Base-by-base conservation (phyloP, 2,888 invertebrate species). In the Amiota minor region DNA sequence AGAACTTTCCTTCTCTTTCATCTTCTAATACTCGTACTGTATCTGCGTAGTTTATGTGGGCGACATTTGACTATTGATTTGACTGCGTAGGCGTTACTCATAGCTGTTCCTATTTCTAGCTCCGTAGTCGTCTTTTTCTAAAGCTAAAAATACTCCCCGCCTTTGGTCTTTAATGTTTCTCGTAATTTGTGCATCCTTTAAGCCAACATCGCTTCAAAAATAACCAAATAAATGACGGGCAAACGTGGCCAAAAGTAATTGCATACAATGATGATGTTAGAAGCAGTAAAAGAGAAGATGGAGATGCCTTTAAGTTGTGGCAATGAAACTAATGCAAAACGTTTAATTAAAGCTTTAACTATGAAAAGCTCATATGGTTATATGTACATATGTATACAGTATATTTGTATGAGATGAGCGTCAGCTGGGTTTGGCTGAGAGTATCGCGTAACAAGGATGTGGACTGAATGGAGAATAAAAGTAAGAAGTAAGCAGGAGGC, bases 311-410 rank as follows among this genome's bases (percentile, higher is more conserved):
- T 18, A 23, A 18, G 59, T 35, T 35, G 35, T 35, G 35, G 47
- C 65, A 47, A 47, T 49, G 16, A 14, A 53, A 62, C 45, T 59
- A 45, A 14, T 47, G 16, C 47, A 47, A 75, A 78, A 75, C 79
- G 85, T 86, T 86, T 83, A 83, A 83, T 83, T 83, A 83, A 86
- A 83, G 86, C 78, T 83, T 83, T 78, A 77, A 72, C 81, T 16
- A 49, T 35, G 35, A 35, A 35, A 35, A 35, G 4, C 35, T 35
- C 35, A 35, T 35, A 35, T 35, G 35, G 2, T 3, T 6, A 35
- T 8, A 35, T 6, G 35, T 23, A 23, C 3, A 23, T n/a, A 23
- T 3, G 3, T 2, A 23, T 8, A 35, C 6, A 35, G 35, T 35
- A 35, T 35, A 35, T 35, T 8, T 35, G 2, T 1, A 0, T 35